Conservation (phyloP, 2,888 invertebrate genomes). For the Crepidodera aurea region DNA sequence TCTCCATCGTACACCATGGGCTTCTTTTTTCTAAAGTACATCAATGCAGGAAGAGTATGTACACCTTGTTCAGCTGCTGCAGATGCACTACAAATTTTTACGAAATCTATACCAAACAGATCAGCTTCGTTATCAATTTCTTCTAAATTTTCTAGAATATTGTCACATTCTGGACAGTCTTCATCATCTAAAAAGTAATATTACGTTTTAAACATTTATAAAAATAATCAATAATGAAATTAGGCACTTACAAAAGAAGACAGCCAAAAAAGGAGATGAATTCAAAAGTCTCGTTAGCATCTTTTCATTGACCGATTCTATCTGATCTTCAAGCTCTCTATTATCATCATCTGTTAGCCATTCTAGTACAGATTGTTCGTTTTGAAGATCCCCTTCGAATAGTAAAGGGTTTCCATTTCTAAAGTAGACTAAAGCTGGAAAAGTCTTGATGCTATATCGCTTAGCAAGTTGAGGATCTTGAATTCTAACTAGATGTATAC, state of each 20-base stretch:
- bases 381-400: constrained; percentile 91
- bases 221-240: background rate
- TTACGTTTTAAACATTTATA: too few relatives aligned
- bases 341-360: constrained; percentile 95
- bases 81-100: constrained; percentile 85
- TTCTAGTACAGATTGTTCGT: constrained; percentile 89
- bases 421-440: constrained; percentile 89
- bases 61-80: constrained; percentile 85
- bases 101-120: constrained; percentile 92
- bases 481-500: constrained; percentile 93
- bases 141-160: constrained; percentile 89
- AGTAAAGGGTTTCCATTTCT: constrained; percentile 89
- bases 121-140: constrained; percentile 96
- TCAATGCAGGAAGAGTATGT: constrained; percentile 83
- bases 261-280: constrained; percentile 87
- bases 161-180: constrained; percentile 90
- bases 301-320: constrained; percentile 89
- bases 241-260: constrained; percentile 85
- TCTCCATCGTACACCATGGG: constrained; percentile 92
- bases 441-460: constrained; percentile 89
- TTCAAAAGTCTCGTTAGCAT: constrained; percentile 87
- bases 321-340: constrained; percentile 91
- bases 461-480: constrained; percentile 82
- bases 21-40: constrained; percentile 82
- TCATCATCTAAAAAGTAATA: constrained; percentile 86